Evolutionary conservation across 2,888 invertebrate species (phyloP).

Genomic region (Drosophila quinaria): DNA sequence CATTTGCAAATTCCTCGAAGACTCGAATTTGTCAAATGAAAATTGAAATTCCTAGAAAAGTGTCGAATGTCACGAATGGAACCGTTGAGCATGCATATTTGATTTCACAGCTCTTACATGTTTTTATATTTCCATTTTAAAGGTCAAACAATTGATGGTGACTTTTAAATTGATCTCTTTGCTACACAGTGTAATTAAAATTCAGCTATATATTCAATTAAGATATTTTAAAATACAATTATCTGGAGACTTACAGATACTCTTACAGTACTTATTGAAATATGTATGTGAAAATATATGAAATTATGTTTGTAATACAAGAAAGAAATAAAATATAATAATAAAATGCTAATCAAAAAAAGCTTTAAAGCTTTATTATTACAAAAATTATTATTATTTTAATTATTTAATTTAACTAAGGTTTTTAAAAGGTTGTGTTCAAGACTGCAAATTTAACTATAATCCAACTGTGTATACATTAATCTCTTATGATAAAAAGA

Average conservation of each 20-base stretch:
- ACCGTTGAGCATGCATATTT: not conserved
- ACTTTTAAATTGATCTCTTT: constrained; percentile 6
- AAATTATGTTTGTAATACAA: too few relatives aligned
- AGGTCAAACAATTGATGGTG: not conserved
- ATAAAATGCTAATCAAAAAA: too few relatives aligned
- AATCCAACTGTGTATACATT: not conserved
- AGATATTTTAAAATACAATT: not conserved
- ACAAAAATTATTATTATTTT: too few relatives aligned
- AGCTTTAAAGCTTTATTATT: too few relatives aligned
- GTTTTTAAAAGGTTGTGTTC: too few relatives aligned
- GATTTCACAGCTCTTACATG: constrained; percentile 2
- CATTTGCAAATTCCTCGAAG: constrained; percentile 22
- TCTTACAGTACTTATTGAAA: not conserved
- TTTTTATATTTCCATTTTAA: not conserved
- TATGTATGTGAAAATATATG: too few relatives aligned
- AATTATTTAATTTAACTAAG: too few relatives aligned
- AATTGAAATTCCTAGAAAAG: constrained; percentile 49
- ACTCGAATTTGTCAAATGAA: constrained; percentile 25
- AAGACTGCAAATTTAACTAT: too few relatives aligned
- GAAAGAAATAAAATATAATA: too few relatives aligned
- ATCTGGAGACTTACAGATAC: not conserved
- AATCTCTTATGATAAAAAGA: not conserved
- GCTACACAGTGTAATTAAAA: not conserved
- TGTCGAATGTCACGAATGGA: constrained; percentile 37
- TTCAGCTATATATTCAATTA: constrained; percentile 10